Base-by-base conservation (phyloP, 2,797 vertebrate species). In the Argya squamiceps region DNA sequence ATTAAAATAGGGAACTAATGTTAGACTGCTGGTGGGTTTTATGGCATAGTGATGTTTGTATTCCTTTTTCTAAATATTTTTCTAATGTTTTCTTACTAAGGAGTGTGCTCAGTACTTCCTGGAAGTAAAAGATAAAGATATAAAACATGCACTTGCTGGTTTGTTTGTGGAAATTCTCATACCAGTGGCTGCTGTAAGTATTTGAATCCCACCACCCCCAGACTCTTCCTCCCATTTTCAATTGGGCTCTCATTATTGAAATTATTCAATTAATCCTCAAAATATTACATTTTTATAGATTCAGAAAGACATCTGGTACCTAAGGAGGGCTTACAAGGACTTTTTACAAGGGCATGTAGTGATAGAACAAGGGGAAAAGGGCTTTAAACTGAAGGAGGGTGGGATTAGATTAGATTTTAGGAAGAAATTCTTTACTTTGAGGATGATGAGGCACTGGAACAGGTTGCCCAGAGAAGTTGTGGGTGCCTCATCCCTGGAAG, bases 161-260 rank as follows among this genome's bases (percentile, higher is more conserved):
- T 98, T 99, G 94, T 99, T 99, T 97, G 99, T 99, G 86, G 99
- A 99, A 98, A 99, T 99, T 97, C 99, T 99, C 91, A 99, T 99
- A 94, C 99, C 99, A 93, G 99, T 99, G 53, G 99, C 99, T 98
- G 99, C 99, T 98, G 99, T 99, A 97, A 99, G 99, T 99, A 98
- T 92, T 88, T 92, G 43, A 29, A 32, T 50, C 15, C 12, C 34
- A 14, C 15, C 7, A 21, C 15, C 6, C 3, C 26, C 5, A 11
- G 15, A 2, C n/a, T 76, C 1, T 78, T 74, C 15, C 5, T 18
- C 27, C 24, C 23, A 34, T 8, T 41, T 93, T 59, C 22, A 32
- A 0, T 47, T 80, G 36, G 47, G 11, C 9, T 76, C 6, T 93
- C 16, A 12, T 34, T 76, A 16, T 69, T 84, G 64, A 83, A 87